These are phyloP conservation scores for Tapera naevia DNA, from an alignment of 2,797 vertebrate species.

Conservation along the genomic window DNA sequence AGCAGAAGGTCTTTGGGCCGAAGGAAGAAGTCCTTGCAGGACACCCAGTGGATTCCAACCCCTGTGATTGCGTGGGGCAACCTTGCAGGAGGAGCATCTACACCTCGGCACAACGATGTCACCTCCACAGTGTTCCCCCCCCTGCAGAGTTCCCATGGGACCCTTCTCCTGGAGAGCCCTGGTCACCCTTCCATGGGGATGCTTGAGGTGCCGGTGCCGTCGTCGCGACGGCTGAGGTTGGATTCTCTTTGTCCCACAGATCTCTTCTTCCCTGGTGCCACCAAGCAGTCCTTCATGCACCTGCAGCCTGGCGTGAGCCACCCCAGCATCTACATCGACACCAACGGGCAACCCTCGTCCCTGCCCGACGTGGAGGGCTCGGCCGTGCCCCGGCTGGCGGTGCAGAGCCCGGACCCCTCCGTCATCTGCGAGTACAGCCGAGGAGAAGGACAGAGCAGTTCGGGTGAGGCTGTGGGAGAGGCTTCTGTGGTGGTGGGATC, in stretches of 20 bases:
- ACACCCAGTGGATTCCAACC: rapidly evolving
- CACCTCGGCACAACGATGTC: rapidly evolving
- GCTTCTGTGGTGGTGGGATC: neutral
- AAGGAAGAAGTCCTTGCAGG: neutral
- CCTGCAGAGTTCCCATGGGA: rapidly evolving
- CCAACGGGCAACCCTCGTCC: conserved; percentile 60
- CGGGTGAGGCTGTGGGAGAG: neutral
- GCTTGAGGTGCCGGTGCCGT: rapidly evolving
- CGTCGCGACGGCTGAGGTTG: neutral
- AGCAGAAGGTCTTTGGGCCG: neutral
- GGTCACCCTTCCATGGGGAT: rapidly evolving
- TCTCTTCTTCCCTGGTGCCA: conserved; percentile 38
- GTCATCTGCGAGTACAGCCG: conserved; percentile 50
- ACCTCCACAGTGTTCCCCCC: neutral
- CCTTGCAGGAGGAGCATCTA: rapidly evolving
- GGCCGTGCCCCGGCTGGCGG: neutral
- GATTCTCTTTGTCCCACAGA: neutral
- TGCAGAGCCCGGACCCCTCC: conserved; percentile 48
- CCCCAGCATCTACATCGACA: conserved; percentile 66
- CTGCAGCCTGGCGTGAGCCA: conserved; percentile 39
- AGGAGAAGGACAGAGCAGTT: conserved; percentile 54
- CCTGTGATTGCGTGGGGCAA: rapidly evolving
- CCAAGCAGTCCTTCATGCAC: conserved; percentile 58
- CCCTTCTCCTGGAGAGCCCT: neutral
- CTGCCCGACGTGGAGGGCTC: conserved; percentile 55